Percentiles rank a stretch among this genome's conserved stretches.
Conservation (phyloP, 92 coral and sea anemone species). For the Galaxea fascicularis region DNA sequence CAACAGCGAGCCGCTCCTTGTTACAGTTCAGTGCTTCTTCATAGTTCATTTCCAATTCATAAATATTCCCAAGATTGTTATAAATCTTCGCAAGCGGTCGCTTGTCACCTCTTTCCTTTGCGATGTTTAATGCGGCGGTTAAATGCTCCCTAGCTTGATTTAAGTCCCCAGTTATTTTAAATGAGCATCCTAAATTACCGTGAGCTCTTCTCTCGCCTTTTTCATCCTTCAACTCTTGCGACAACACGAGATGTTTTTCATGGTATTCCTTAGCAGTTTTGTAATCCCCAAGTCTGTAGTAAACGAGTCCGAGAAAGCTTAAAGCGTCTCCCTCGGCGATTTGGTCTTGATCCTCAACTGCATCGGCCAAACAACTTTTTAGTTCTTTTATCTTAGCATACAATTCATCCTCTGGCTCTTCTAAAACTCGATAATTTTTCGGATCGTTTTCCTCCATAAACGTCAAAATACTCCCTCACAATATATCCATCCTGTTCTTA, state of each 20-base stretch:
- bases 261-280: slow-evolving; percentile 84
- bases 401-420: slow-evolving; percentile 84
- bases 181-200: slow-evolving; percentile 90
- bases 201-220: slow-evolving; percentile 90
- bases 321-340: slow-evolving; percentile 81
- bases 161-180: slow-evolving; percentile 79
- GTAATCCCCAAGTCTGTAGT: slow-evolving; percentile 83
- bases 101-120: slow-evolving; percentile 71
- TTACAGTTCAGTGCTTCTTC: slow-evolving; percentile 82
- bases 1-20: slow-evolving; percentile 71
- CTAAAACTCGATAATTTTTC: slow-evolving; percentile 87
- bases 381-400: slow-evolving; percentile 79
- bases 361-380: slow-evolving; percentile 69
- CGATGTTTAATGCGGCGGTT: slow-evolving; percentile 67
- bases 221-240: slow-evolving; percentile 75
- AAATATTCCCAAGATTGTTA: slow-evolving; percentile 82
- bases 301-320: slow-evolving; percentile 89
- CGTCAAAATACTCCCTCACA: background rate
- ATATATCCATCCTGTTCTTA: background rate
- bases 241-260: slow-evolving; percentile 79
- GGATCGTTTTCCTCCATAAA: slow-evolving; percentile 94
- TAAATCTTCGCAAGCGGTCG: slow-evolving; percentile 76
- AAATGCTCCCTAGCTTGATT: slow-evolving; percentile 70
- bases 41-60: slow-evolving; percentile 72
- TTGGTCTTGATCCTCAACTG: slow-evolving; percentile 79